A percentile compares a stretch with the other conserved stretches of the same genome.
These are phyloP conservation scores for Troglohyphantes excavatus DNA, from an alignment of 2,888 invertebrate genomes.

Conservation along the genomic window DNA sequence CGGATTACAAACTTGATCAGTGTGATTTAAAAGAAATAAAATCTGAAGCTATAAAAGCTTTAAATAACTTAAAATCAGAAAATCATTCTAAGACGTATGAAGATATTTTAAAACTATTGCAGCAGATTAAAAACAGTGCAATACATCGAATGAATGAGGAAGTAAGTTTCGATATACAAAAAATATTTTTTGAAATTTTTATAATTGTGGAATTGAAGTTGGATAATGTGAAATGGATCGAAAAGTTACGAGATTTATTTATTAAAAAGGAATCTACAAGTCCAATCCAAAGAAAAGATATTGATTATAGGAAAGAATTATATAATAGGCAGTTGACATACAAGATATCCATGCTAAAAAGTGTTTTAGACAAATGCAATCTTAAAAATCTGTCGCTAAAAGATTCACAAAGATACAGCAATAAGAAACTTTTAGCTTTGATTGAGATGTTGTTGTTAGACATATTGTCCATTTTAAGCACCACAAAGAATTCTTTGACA, in stretches of 20 bases:
- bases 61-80: neutral
- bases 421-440: slow-evolving; percentile 3
- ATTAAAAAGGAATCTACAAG: neutral
- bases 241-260: slow-evolving; percentile 31
- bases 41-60: neutral
- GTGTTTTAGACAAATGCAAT: slow-evolving; percentile 7
- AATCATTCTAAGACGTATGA: neutral
- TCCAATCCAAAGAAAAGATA: neutral
- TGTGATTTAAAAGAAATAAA: neutral
- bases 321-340: neutral
- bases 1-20: neutral
- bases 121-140: no score
- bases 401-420: neutral
- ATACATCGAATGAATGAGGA: neutral
- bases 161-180: neutral
- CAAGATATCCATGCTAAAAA: neutral
- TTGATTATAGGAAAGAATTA: neutral
- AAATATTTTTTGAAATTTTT: neutral
- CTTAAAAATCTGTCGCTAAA: neutral
- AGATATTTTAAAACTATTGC: no score
- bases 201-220: neutral
- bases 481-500: neutral
- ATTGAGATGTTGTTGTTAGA: slow-evolving; percentile 12
- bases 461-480: neutral
- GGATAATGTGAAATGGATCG: slow-evolving; percentile 22